A percentile compares a stretch with the other conserved stretches of the same genome.
Conservation (phyloP, 1,140 invertebrate species). For the Scaptodrosophila lebanonensis region DNA sequence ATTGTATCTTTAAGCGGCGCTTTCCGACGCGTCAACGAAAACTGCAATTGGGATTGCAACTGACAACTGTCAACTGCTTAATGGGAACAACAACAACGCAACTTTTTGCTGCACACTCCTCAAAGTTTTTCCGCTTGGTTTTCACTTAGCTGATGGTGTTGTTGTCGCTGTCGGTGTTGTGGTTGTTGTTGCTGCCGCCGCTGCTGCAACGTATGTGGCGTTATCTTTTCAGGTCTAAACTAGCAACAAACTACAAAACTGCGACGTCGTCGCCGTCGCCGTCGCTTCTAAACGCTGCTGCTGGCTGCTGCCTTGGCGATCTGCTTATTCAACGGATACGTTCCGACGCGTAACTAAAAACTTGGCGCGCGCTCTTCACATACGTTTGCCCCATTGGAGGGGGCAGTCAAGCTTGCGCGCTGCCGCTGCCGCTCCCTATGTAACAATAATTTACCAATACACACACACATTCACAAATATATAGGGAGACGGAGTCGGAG, state of each 20-base stretch:
- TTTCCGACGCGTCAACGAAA: too few species aligned
- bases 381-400: constrained; percentile 51
- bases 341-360: constrained; percentile 73
- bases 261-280: constrained; percentile 28
- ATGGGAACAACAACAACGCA: not conserved
- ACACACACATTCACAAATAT: not conserved
- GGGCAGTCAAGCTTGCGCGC: constrained; percentile 27
- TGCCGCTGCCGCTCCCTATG: constrained; percentile 20
- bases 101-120: too few species aligned
- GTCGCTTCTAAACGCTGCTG: constrained; percentile 55
- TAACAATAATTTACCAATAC: constrained; percentile 30
- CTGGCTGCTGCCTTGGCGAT: constrained; percentile 46
- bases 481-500: constrained; percentile 1
- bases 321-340: constrained; percentile 69
- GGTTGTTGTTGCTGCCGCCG: constrained; percentile 32
- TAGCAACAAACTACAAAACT: too few species aligned
- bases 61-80: not conserved
- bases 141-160: too few species aligned
- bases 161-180: too few species aligned
- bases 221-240: too few species aligned
- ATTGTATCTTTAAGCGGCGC: too few species aligned
- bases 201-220: constrained; percentile 8
- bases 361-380: constrained; percentile 70
- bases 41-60: too few species aligned
- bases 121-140: too few species aligned